These are phyloP conservation scores for Cheumatopsyche charites DNA, from an alignment of 1,140 invertebrate species.

Conservation along the genomic window DNA sequence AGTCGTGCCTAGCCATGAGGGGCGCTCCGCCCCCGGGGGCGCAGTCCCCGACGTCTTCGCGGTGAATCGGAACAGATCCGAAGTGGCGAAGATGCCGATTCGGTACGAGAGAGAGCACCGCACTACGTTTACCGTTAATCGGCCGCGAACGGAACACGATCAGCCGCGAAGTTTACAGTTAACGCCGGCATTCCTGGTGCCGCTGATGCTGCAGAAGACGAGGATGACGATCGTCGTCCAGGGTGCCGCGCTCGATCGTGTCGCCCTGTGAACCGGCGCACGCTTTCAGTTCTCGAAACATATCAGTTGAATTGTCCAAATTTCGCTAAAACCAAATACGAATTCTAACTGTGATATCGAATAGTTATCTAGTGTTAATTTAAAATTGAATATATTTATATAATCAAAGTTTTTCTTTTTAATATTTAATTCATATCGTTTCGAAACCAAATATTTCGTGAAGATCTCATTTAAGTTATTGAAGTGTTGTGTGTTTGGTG, in stretches of 20 bases:
- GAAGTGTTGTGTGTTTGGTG: not conserved
- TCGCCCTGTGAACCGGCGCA: no score
- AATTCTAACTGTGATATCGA: slow-evolving; percentile 7
- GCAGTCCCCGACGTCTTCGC: not conserved
- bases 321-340: slow-evolving; percentile 4
- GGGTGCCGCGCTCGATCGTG: not conserved
- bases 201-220: not conserved
- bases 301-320: slow-evolving; percentile 11
- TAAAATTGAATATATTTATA: slow-evolving; percentile 9
- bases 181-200: slow-evolving; percentile 37
- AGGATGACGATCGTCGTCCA: not conserved
- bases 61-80: not conserved
- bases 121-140: slow-evolving; percentile 41
- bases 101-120: not conserved
- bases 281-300: not conserved
- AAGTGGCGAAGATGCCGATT: not conserved
- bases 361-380: not conserved
- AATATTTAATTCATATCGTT: no score
- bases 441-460: not conserved
- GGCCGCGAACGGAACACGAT: slow-evolving; percentile 12
- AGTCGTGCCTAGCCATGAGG: not conserved
- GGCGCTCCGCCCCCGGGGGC: not conserved
- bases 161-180: slow-evolving; percentile 44
- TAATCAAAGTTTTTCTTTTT: not conserved
- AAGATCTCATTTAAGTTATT: slow-evolving; percentile 7